Percentiles rank a stretch among this genome's conserved stretches.
Conservation (phyloP, 92 coral and sea anemone species). For the Zoanthus solanderi region DNA sequence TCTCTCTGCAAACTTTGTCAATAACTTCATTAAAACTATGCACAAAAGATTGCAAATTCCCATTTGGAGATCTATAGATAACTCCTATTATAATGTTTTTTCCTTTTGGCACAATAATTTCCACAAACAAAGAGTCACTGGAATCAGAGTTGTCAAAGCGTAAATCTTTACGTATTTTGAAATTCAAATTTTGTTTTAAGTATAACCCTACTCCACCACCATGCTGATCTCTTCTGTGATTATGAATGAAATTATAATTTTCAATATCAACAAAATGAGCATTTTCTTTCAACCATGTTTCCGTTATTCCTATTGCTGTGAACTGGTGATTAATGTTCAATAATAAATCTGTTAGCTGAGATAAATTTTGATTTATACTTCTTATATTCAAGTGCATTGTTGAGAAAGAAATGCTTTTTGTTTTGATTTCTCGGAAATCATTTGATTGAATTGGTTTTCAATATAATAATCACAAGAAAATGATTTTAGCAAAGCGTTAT, state of each 20-base stretch:
- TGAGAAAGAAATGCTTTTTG: background rate
- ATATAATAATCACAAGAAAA: too few relatives aligned
- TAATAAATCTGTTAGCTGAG: background rate
- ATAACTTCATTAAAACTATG: background rate
- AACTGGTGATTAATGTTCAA: background rate
- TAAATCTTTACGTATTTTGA: background rate
- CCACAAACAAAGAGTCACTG: background rate
- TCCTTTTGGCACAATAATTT: background rate
- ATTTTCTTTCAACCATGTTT: background rate
- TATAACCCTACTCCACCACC: background rate
- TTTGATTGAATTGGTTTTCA: too few relatives aligned
- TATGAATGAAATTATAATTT: background rate
- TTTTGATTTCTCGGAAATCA: background rate
- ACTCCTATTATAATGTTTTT: background rate
- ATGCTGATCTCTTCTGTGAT: background rate
- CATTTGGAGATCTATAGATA: background rate
- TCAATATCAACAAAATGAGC: background rate
- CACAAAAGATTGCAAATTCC: background rate
- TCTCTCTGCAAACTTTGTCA: background rate
- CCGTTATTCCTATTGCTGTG: background rate
- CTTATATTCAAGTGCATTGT: background rate
- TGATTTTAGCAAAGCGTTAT: too few relatives aligned
- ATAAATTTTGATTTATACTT: background rate
- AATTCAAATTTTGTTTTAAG: background rate
- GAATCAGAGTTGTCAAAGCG: background rate